phyloP scores from a whole-genome alignment of 2,888 invertebrate species.

The Meganola albula region DNA sequence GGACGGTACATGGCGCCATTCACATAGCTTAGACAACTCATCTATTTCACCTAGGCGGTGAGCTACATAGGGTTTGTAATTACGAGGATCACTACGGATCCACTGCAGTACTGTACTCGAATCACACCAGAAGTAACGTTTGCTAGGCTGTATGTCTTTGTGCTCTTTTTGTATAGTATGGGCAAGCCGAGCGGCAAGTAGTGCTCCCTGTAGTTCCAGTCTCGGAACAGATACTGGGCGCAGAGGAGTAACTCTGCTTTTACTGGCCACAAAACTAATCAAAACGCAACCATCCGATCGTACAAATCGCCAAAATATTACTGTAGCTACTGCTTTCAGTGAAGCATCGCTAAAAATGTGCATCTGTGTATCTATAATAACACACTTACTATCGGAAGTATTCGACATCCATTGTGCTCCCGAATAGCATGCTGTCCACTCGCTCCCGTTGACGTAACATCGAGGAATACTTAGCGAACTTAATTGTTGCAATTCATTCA shows the following conservation, averaged over 20 bases:
- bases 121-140: neutral
- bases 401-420: too few relatives aligned
- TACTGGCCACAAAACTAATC: neutral
- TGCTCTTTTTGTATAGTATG: neutral
- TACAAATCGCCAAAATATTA: neutral
- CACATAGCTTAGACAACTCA: neutral
- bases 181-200: neutral
- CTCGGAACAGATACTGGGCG: neutral
- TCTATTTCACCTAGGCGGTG: neutral
- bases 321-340: neutral
- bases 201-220: constrained; percentile 1
- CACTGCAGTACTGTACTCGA: neutral
- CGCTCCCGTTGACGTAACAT: neutral
- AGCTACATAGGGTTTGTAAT: neutral
- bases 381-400: too few relatives aligned
- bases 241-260: neutral
- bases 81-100: neutral
- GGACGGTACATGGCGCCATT: neutral
- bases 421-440: neutral
- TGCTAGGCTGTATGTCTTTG: neutral
- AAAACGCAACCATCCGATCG: neutral
- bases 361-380: too few relatives aligned
- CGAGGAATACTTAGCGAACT: neutral
- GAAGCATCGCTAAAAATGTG: neutral
- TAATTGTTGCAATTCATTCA: neutral